Evolutionary conservation across 2,888 invertebrate genomes (phyloP).

Genomic region (Lithosia quadra): DNA sequence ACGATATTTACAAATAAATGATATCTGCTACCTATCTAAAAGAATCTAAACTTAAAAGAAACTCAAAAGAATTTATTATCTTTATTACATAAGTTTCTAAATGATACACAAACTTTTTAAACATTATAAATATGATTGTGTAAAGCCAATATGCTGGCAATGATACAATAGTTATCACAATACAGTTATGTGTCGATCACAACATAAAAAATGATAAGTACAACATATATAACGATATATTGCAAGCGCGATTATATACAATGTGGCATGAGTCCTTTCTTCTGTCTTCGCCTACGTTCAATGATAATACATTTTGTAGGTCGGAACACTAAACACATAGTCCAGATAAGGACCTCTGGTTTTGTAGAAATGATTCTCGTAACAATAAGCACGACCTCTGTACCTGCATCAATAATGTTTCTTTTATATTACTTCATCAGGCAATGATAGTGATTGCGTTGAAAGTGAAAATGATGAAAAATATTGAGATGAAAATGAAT

Average conservation of each 20-base stretch:
- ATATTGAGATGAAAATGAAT: background rate
- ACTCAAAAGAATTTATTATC: slow-evolving; percentile 69
- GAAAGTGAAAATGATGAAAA: slow-evolving; percentile 3
- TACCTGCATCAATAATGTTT: slow-evolving; percentile 84
- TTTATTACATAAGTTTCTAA: slow-evolving; percentile 73
- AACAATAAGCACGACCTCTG: slow-evolving; percentile 85
- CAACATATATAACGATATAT: slow-evolving; percentile 64
- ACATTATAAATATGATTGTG: slow-evolving; percentile 57
- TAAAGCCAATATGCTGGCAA: slow-evolving; percentile 55
- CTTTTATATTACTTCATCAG: slow-evolving; percentile 54
- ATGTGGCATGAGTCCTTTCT: slow-evolving; percentile 57
- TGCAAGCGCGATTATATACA: slow-evolving; percentile 73
- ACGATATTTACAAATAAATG: slow-evolving; percentile 27
- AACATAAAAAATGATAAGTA: slow-evolving; percentile 75
- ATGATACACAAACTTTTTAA: slow-evolving; percentile 57
- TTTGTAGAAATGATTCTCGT: slow-evolving; percentile 87
- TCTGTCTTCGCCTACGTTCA: slow-evolving; percentile 65
- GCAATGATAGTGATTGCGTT: slow-evolving; percentile 25
- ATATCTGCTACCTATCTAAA: slow-evolving; percentile 22
- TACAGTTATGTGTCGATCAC: slow-evolving; percentile 75
- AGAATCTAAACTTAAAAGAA: slow-evolving; percentile 61
- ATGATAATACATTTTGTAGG: slow-evolving; percentile 85
- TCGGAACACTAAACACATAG: slow-evolving; percentile 85
- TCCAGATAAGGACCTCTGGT: slow-evolving; percentile 81
- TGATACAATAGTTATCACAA: slow-evolving; percentile 78